Conservation (phyloP, 2,797 vertebrate species). For the Rhinoraja longicauda region DNA sequence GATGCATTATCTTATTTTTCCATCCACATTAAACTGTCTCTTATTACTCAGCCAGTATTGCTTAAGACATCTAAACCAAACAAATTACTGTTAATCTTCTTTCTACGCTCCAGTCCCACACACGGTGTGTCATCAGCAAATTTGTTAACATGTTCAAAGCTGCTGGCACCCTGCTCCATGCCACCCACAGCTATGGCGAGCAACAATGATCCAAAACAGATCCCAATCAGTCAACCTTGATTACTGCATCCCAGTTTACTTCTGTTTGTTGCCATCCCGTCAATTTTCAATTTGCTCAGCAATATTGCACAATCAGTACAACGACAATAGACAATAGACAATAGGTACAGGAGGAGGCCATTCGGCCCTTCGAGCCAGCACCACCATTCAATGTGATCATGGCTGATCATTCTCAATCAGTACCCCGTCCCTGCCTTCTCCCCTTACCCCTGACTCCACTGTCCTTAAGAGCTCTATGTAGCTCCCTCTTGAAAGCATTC, state of each 20-base stretch:
- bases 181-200: neutral
- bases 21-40: neutral
- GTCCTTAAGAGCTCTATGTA: too few relatives aligned
- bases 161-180: neutral
- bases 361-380: too few relatives aligned
- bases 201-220: neutral
- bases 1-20: neutral
- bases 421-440: too few relatives aligned
- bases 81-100: neutral
- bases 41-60: conserved; percentile 13
- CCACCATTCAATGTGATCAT: too few relatives aligned
- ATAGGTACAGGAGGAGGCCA: too few relatives aligned
- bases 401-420: too few relatives aligned
- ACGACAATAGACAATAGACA: too few relatives aligned
- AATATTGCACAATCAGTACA: neutral
- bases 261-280: neutral
- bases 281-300: neutral
- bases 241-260: neutral
- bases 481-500: too few relatives aligned
- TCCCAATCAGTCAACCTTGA: neutral
- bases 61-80: neutral
- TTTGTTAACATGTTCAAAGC: neutral
- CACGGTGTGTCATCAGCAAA: neutral
- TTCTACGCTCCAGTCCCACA: neutral
- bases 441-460: too few relatives aligned